Base-by-base conservation (phyloP, 2,797 vertebrate genomes). In the Ibycter americanus region DNA sequence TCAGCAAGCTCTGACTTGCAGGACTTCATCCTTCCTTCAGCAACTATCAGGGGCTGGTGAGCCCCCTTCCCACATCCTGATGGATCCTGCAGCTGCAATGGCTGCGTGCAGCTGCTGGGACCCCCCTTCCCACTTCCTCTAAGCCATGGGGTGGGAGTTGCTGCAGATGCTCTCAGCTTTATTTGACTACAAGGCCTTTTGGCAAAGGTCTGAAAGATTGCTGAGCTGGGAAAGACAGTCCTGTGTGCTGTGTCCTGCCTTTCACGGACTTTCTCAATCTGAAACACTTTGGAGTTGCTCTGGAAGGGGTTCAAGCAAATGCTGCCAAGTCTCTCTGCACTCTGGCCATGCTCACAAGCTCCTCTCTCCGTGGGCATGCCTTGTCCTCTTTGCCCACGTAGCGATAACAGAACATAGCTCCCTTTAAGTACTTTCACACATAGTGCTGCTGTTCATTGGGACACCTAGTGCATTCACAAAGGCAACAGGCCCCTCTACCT, bases 271-370 rank as follows among this genome's bases (percentile, higher is more conserved):
- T 51, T 29, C 62, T 67, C 49, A 31, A 16, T 9, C 23, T 47
- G 34, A 47, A 67, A 42, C 31, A 47, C 54, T 31, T 38, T 42
- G 21, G 54, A 62, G n/a, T 15, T 61, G 26, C 63, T 72, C 68
- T 66, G 49, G 55, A 81, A 83, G 19, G 27, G 7, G 18, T 44
- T 58, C 25, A 34, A 27, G n/a, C 40, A 83, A 87, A 70, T 0
- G 3, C 13, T 65, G n/a, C 31, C 0, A 0, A 5, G 19, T 25
- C 10, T 18, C 19, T 54, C 61, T 46, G 72, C 34, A 19, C 25
- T 70, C 67, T 4, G 0, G 68, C 12, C 44, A n/a, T 2, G 3
- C 27, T 52, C 5, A 16, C 62, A 89, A 68, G 54, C 20, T 34
- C 32, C 59, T 52, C 47, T 38, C 19, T 67, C 29, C 46, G 23